Base-by-base conservation (phyloP, 2,888 invertebrate genomes). In the Ommatoiulus sabulosus region DNA sequence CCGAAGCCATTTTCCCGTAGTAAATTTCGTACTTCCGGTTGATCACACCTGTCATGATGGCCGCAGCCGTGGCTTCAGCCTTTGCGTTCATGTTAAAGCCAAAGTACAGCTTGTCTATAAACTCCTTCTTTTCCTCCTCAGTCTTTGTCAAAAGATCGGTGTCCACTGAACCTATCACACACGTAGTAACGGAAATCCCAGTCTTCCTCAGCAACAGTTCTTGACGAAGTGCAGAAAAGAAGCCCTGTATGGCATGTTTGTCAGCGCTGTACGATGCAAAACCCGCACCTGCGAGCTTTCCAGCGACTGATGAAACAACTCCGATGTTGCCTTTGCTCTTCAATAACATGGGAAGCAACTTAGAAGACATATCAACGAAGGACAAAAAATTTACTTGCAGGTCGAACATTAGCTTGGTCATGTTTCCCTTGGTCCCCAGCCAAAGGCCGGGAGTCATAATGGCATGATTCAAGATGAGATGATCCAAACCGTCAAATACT, bases 91-190 rank as follows among this genome's bases (percentile, higher is more conserved):
- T 17, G 35, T 86, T 44, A 86, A 24, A 35, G 8, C 10, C 8
- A 35, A n/a, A 86, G 12, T 12, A 35, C 4, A 86, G 44, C 10
- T 20, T 24, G 24, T 86, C 86, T 7, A n/a, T 20, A 6, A 46
- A 1, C 35, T 0, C 44, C 86, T 44, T 35, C 17, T 12, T 46
- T 3, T 44, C 46, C 3, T 87, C 57, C 20, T 46, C 15, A 57
- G 52, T 57, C n/a, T 20, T 92, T 92, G 52, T 92, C 91, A 46
- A 35, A 35, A 46, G 44, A 10, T 86, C 86, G 0, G 86, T 86
- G 15, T 86, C 86, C 17, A 86, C 46, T 10, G 46, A 44, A 20
- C 86, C 86, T 3, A 86, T 10, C 10, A 86, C 44, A 46, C 86
- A 35, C 17, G 44, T 44, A 17, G 86, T 86, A 8, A 86, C 44